Evolutionary conservation across 1,140 invertebrate species (phyloP).

Genomic region (Lasioglossum albipes): DNA sequence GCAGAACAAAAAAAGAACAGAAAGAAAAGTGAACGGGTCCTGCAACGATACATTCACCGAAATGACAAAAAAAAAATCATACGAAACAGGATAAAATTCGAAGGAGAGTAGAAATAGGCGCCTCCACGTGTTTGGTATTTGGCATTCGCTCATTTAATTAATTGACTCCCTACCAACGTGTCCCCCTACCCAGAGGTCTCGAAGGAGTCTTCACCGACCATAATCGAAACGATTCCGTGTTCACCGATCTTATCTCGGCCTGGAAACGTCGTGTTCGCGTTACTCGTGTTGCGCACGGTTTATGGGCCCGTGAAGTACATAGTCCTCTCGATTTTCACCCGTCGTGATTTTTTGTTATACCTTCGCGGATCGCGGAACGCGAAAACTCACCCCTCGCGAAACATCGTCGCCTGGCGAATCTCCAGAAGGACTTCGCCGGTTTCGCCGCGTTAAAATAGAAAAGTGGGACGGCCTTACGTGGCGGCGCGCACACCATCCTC

Average conservation of each 20-base stretch:
- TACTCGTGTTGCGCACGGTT: neutral
- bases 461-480: slow-evolving; percentile 66
- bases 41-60: neutral
- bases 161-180: neutral
- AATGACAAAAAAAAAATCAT: neutral
- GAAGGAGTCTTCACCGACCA: neutral
- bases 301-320: neutral
- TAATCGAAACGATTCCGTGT: slow-evolving; percentile 11
- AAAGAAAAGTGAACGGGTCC: neutral
- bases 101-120: slow-evolving; percentile 21
- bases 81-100: slow-evolving; percentile 17
- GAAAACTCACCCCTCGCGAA: slow-evolving; percentile 44
- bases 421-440: slow-evolving; percentile 61
- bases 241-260: slow-evolving; percentile 14
- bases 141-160: slow-evolving; percentile 23
- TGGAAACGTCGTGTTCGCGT: neutral
- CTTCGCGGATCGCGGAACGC: neutral
- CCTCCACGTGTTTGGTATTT: slow-evolving; percentile 31
- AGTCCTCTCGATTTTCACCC: neutral
- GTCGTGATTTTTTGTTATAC: neutral
- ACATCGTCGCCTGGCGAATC: slow-evolving; percentile 67
- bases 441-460: slow-evolving; percentile 71
- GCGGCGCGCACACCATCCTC: slow-evolving; percentile 14
- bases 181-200: neutral
- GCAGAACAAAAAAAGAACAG: no score